Evolutionary conservation across 2,113 vertebrate genomes (phyloP).

Genomic region (Ailuropoda melanoleuca): DNA sequence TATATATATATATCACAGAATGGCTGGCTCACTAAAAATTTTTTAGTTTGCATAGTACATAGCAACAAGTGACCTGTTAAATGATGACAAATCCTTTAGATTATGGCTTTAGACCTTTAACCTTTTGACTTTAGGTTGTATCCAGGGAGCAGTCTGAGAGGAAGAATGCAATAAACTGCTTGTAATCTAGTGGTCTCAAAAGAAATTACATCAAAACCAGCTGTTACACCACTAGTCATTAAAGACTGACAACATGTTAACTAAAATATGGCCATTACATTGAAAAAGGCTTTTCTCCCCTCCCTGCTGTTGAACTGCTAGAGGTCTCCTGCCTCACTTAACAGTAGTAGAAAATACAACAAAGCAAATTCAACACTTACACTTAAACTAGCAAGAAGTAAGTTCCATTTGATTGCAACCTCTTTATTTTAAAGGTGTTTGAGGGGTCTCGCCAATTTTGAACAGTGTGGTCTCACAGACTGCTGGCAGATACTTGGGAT

Average conservation of each 20-base stretch:
- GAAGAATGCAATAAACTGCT: conserved; percentile 86
- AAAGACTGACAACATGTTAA: conserved; percentile 80
- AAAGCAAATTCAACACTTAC: conserved; percentile 27
- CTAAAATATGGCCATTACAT: conserved; percentile 78
- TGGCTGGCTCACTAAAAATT: conserved; percentile 11
- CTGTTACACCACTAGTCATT: conserved; percentile 80
- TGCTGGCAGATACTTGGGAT: neutral
- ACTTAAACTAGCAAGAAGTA: neutral
- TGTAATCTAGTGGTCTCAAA: conserved; percentile 86
- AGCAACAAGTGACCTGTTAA: conserved; percentile 86
- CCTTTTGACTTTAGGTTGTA: conserved; percentile 84
- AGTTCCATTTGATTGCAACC: conserved; percentile 26
- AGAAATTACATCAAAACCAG: conserved; percentile 86
- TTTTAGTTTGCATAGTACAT: conserved; percentile 64
- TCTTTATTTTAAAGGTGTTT: conserved; percentile 56
- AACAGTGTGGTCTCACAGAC: neutral
- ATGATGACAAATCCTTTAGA: conserved; percentile 86
- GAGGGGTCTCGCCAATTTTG: neutral
- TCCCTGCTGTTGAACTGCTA: conserved; percentile 47
- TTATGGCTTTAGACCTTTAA: conserved; percentile 89
- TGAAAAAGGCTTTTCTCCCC: conserved; percentile 71
- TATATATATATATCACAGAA: neutral
- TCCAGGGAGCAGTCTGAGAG: conserved; percentile 82
- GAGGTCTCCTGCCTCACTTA: neutral
- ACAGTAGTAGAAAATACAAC: conserved; percentile 47